Percentiles rank a stretch among this genome's conserved stretches.
Evolutionary conservation across 2,113 vertebrate species (phyloP).

Genomic region (Eubucco bourcierii): DNA sequence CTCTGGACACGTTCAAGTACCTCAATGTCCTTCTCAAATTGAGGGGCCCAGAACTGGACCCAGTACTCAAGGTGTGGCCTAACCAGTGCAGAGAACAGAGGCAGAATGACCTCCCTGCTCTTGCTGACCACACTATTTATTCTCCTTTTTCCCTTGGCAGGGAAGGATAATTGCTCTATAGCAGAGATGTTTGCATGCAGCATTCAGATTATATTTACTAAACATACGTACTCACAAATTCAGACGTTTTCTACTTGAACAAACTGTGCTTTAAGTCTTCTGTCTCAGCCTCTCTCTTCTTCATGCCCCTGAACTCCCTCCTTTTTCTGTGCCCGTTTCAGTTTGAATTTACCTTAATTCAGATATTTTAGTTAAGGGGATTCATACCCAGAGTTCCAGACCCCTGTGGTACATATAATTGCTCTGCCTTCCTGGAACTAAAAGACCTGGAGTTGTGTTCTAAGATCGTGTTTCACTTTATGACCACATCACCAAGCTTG

Average conservation of each 20-base stretch:
- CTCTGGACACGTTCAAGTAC: no score
- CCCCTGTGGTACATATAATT: fast-evolving
- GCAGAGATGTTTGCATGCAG: not conserved
- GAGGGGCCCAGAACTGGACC: no score
- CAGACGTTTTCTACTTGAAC: not conserved
- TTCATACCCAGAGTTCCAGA: not conserved
- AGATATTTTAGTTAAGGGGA: not conserved
- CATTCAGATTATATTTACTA: not conserved
- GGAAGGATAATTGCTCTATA: not conserved
- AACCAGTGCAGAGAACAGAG: no score
- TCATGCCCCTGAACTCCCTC: not conserved
- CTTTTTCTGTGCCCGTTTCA: not conserved
- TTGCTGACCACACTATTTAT: no score
- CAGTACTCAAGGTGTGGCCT: no score
- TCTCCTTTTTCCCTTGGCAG: not conserved
- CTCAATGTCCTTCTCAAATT: no score
- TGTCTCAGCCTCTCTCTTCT: not conserved
- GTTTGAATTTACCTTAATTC: not conserved
- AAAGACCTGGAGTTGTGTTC: not conserved
- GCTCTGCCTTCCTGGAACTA: not conserved
- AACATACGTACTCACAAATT: not conserved
- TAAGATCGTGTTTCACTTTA: not conserved
- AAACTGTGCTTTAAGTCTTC: not conserved
- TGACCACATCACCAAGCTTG: not conserved
- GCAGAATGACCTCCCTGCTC: no score